A percentile compares a stretch with the other conserved stretches of the same genome.
Conservation (phyloP, 1,140 invertebrate genomes). For the Halesus radiatus region DNA sequence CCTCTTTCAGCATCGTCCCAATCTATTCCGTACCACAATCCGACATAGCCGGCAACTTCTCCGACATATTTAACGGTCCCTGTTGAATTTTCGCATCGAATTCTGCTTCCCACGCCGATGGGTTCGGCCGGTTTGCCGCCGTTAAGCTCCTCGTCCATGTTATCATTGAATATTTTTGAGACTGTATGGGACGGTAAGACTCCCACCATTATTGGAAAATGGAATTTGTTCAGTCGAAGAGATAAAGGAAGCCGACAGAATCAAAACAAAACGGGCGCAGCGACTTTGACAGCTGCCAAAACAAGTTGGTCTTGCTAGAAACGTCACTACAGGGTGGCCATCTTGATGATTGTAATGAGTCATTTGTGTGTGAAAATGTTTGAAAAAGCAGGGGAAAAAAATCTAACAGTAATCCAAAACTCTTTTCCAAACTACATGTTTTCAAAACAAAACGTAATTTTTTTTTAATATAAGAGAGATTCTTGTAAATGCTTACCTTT, state of each 20-base stretch:
- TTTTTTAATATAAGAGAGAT: too few species aligned
- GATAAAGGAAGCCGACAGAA: conserved; percentile 17
- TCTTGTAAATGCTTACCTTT: too few species aligned
- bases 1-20: conserved; percentile 92
- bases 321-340: conserved; percentile 14
- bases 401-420: too few species aligned
- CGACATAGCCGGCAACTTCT: conserved; percentile 71
- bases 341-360: conserved; percentile 26
- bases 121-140: conserved; percentile 39
- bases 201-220: conserved; percentile 67
- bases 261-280: conserved; percentile 32
- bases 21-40: conserved; percentile 90
- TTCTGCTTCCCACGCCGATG: conserved; percentile 65
- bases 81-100: conserved; percentile 62
- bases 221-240: not conserved
- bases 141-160: conserved; percentile 60
- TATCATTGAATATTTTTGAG: conserved; percentile 68
- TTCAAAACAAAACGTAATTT: too few species aligned
- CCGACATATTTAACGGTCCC: conserved; percentile 63
- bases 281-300: conserved; percentile 39
- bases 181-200: conserved; percentile 68
- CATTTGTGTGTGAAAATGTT: not conserved
- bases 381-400: too few species aligned
- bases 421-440: too few species aligned
- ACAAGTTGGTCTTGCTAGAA: conserved; percentile 18